A percentile compares a stretch with the other conserved stretches of the same genome.
Evolutionary conservation across 2,888 invertebrate genomes (phyloP).

Genomic region (Athripsodes cinereus): DNA sequence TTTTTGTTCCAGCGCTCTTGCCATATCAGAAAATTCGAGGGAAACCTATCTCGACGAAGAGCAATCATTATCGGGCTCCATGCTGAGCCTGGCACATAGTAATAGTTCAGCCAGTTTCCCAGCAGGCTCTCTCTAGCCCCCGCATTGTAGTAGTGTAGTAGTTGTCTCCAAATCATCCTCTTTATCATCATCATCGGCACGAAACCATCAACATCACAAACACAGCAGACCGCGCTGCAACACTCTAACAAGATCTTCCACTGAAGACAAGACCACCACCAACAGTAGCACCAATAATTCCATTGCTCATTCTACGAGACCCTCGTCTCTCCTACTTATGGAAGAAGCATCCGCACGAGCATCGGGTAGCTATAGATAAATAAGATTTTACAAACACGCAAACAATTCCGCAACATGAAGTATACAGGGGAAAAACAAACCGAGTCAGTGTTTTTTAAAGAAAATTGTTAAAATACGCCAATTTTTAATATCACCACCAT

Average conservation of each 20-base stretch:
- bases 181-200: not conserved
- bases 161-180: not conserved
- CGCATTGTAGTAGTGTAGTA: not conserved
- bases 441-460: too few relatives aligned
- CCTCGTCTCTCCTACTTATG: constrained; percentile 8
- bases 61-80: constrained; percentile 87
- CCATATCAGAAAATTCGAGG: constrained; percentile 85
- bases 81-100: constrained; percentile 92
- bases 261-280: not conserved
- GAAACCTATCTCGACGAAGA: constrained; percentile 88
- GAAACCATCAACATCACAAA: not conserved
- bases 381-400: not conserved
- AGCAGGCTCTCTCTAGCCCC: constrained; percentile 64
- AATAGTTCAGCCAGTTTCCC: constrained; percentile 91
- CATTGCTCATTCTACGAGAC: not conserved
- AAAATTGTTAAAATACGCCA: too few relatives aligned
- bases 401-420: not conserved
- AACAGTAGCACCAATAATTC: not conserved
- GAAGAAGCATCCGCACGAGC: not conserved
- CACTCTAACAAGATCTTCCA: not conserved
- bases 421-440: too few relatives aligned
- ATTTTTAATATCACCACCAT: too few relatives aligned
- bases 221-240: constrained; percentile 7
- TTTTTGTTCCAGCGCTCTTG: constrained; percentile 65
- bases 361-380: not conserved